Evolutionary conservation across 2,797 vertebrate species (phyloP).

Genomic region (Furcifer pardalis): DNA sequence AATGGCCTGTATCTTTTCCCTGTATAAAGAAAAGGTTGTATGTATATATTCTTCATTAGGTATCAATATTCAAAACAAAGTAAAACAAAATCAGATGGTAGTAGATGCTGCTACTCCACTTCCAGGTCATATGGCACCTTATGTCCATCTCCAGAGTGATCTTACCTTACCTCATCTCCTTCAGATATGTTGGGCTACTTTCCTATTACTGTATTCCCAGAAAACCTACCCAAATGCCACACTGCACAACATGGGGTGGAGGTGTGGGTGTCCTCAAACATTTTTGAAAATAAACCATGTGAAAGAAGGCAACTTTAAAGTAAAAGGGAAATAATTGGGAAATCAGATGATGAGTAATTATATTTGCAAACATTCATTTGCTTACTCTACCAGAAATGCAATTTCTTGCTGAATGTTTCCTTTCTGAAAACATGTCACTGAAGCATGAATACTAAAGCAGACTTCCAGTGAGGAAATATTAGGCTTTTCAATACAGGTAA

Average conservation of each 20-base stretch:
- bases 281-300: no score
- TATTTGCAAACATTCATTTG: background rate
- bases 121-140: background rate
- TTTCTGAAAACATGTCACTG: background rate
- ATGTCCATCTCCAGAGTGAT: background rate
- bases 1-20: background rate
- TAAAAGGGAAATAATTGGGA: background rate
- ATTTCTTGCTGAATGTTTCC: background rate
- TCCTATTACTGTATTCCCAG: background rate
- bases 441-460: background rate
- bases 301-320: background rate
- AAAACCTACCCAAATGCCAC: background rate
- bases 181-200: background rate
- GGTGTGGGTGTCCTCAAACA: background rate
- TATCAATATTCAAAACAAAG: background rate
- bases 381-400: background rate
- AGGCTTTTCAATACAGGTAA: background rate
- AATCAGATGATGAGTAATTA: background rate
- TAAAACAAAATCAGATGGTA: background rate
- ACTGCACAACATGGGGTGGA: no score
- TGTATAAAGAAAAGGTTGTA: background rate
- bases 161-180: background rate
- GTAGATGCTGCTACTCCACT: background rate
- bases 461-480: background rate
- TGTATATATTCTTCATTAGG: background rate